Evolutionary conservation across 2,888 invertebrate species (phyloP), one percentile per base, ranked within the genome.

Genomic region (Meghimatium bilineatum): DNA sequence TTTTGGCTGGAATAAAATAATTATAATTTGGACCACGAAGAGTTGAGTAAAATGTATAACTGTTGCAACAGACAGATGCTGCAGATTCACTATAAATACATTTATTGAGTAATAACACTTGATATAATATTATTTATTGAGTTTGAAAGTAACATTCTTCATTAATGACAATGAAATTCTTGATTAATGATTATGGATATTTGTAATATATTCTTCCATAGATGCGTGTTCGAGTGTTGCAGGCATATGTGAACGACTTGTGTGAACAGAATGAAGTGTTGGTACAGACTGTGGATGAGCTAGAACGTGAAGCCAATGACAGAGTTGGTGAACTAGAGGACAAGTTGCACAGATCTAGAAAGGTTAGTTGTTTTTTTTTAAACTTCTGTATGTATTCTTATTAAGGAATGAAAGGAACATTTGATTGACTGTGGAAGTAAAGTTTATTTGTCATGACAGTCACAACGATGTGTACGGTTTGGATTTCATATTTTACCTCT

Each of bases 251-350:
- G 8, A 92, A 93, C 87, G 93, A 93, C 84, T 87, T 93, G 77
- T 90, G 90, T 87, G 93, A 93, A 82, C 93, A 93, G 87, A 93
- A 93, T 90, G 92, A 93, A 66, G 93, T 93, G 8, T 89, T 93
- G 38, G 92, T 93, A 20, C 92, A 92, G 83, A 93, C 93, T 10
- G 91, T 93, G n/a, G 93, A 93, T 82, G 93, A 93, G 83, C 88
- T 93, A 74, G 93, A 93, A 84, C 86, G 87, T 75, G 93, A 93
- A 82, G 93, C 93, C 34, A 93, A 93, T 86, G 90, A 92, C 23
- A 87, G 92, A 56, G 93, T 93, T 0, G 85, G 85, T 26, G 82
- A 90, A 26, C 87, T 93, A 26, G 93, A 93, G 80, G 86, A 87
- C 36, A 93, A 93, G 86, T 88, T 93, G 29, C 90, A 91, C 82